These are phyloP conservation scores for Platorchestia sp. DNA, from an alignment of 1,140 invertebrate genomes.

Conservation along the genomic window DNA sequence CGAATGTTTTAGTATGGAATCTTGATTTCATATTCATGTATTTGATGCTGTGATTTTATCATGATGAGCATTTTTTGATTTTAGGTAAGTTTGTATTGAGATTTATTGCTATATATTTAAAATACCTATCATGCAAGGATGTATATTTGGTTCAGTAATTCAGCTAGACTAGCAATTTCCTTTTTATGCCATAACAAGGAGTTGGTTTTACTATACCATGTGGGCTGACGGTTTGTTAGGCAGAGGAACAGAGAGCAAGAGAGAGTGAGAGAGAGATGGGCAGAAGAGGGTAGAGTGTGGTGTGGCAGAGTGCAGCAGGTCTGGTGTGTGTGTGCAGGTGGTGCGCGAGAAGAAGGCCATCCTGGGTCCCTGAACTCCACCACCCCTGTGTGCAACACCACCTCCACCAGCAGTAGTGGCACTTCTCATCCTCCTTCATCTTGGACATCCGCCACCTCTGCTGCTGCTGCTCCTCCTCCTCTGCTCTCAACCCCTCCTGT, in stretches of 20 bases:
- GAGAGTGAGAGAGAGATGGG: neutral
- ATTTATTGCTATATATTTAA: neutral
- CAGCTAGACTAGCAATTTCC: neutral
- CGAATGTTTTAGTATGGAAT: neutral
- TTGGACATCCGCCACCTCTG: conserved; percentile 2
- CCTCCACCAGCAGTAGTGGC: neutral
- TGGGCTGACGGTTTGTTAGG: neutral
- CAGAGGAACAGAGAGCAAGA: neutral
- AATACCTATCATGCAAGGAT: neutral
- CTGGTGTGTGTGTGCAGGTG: neutral
- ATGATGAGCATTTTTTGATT: neutral
- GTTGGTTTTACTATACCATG: neutral
- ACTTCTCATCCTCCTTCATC: neutral
- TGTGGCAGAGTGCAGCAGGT: neutral
- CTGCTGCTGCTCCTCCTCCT: conserved; percentile 1
- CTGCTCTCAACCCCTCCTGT: conserved; percentile 21
- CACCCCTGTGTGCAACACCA: conserved; percentile 9
- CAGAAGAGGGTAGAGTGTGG: neutral
- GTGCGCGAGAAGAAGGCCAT: neutral
- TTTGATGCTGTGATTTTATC: neutral
- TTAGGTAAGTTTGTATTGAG: neutral
- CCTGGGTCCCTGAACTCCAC: conserved; percentile 24
- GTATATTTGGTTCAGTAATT: neutral
- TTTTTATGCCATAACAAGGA: neutral
- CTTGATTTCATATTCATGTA: neutral